A percentile compares a stretch with the other conserved stretches of the same genome.
Evolutionary conservation across 2,888 invertebrate species (phyloP).

Genomic region (Andrena hattorfiana): DNA sequence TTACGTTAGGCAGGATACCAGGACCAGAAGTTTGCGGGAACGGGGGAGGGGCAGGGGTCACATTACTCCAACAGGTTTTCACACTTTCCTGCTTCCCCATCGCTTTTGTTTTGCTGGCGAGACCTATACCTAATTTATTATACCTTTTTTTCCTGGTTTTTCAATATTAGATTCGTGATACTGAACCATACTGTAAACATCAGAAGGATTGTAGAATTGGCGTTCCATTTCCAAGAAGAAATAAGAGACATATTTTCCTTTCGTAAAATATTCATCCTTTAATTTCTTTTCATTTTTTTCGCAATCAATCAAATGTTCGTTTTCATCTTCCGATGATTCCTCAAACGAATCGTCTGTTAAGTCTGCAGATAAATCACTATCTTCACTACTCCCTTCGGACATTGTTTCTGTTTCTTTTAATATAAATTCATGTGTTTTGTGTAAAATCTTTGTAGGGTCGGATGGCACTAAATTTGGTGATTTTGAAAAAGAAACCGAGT

Average conservation of each 20-base stretch:
- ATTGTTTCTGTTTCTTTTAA: slow-evolving; percentile 58
- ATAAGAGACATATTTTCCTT: slow-evolving; percentile 80
- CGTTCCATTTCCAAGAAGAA: slow-evolving; percentile 82
- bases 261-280: slow-evolving; percentile 80
- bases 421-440: slow-evolving; percentile 57
- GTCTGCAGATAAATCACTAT: slow-evolving; percentile 77
- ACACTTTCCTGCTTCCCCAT: no score
- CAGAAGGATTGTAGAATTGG: slow-evolving; percentile 78
- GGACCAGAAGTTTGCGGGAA: no score
- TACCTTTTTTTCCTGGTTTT: slow-evolving; percentile 74
- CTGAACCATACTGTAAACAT: slow-evolving; percentile 79
- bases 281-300: slow-evolving; percentile 72
- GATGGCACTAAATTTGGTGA: slow-evolving; percentile 15
- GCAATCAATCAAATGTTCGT: slow-evolving; percentile 64
- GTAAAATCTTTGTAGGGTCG: slow-evolving; percentile 18
- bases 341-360: slow-evolving; percentile 74
- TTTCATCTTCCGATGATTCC: slow-evolving; percentile 74
- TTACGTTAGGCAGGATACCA: no score
- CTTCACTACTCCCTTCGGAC: slow-evolving; percentile 74
- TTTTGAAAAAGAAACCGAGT: slow-evolving; percentile 9
- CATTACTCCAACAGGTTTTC: no score
- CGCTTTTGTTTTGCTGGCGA: no score
- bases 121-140: slow-evolving; percentile 47
- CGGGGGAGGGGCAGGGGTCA: no score
- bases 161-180: slow-evolving; percentile 73